Conservation (phyloP, 2,113 vertebrate species). For the Thoracochromis brauschi region DNA sequence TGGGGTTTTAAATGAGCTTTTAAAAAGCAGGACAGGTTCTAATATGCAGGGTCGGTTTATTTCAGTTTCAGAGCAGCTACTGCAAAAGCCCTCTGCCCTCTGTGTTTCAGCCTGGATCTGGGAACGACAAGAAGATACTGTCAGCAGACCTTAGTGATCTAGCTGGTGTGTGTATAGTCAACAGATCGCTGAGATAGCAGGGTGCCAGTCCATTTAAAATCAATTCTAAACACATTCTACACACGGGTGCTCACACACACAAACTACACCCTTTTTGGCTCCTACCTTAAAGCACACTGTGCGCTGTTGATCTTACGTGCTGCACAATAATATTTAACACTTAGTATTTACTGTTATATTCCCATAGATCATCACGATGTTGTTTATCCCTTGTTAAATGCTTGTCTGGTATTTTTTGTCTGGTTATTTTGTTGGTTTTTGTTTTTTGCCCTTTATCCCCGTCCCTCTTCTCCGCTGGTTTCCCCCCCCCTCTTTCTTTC, state of each 20-base stretch:
- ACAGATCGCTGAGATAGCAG: fast-evolving
- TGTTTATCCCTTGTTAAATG: too few relatives aligned
- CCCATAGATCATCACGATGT: too few relatives aligned
- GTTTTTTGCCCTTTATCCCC: too few relatives aligned
- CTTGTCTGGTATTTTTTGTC: too few relatives aligned
- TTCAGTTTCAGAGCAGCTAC: fast-evolving
- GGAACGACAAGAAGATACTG: background rate
- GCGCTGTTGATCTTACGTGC: too few relatives aligned
- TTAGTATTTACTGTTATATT: too few relatives aligned
- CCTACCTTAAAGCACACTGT: fast-evolving
- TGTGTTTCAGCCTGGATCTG: background rate
- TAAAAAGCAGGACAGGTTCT: fast-evolving
- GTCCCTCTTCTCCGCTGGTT: too few relatives aligned
- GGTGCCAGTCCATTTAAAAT: background rate
- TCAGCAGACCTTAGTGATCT: background rate
- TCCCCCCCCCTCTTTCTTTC: too few relatives aligned
- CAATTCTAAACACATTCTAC: background rate
- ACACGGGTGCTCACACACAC: too few relatives aligned
- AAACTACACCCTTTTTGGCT: too few relatives aligned
- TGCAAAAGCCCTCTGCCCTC: background rate
- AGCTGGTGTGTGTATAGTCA: background rate
- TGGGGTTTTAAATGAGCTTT: background rate
- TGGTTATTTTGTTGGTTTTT: too few relatives aligned
- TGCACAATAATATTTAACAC: too few relatives aligned
- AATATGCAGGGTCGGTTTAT: background rate